Evolutionary conservation across 2,113 vertebrate genomes (phyloP).

Genomic region (Camelus dromedarius): DNA sequence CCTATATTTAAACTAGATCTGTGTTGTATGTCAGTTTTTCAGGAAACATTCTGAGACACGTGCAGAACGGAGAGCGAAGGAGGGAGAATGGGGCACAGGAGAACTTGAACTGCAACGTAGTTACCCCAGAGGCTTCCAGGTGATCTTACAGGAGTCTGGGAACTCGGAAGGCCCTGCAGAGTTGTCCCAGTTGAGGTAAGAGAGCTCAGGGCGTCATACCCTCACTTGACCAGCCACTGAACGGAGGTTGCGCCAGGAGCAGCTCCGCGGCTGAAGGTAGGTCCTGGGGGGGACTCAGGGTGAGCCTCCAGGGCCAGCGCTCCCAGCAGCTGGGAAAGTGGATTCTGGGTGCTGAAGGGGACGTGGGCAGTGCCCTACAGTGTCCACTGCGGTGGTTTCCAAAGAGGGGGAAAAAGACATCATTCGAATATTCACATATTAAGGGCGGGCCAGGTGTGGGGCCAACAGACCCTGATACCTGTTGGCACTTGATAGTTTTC

Average conservation of each 20-base stretch:
- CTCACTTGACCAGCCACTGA: neutral
- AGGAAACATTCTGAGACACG: neutral
- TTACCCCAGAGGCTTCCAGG: neutral
- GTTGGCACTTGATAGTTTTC: neutral
- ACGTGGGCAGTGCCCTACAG: neutral
- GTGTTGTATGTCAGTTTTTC: neutral
- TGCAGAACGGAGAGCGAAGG: neutral
- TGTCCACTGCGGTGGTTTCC: neutral
- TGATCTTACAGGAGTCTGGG: neutral
- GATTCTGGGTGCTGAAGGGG: neutral
- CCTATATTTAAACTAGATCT: neutral
- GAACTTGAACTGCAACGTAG: neutral
- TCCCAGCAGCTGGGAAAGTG: neutral
- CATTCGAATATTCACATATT: neutral
- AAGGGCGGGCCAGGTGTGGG: neutral
- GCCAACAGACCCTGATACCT: neutral
- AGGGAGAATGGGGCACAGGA: neutral
- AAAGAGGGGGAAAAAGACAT: neutral
- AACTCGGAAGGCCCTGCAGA: constrained; percentile 2
- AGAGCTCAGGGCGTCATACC: neutral
- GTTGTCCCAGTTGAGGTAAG: neutral
- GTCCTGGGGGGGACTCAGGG: constrained; percentile 61
- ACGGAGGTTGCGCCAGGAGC: neutral
- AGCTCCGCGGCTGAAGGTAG: neutral
- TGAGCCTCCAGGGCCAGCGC: neutral